A percentile compares a stretch with the other conserved stretches of the same genome.
phyloP scores from a whole-genome alignment of 2,113 vertebrate species.

The Xerus inauris region DNA sequence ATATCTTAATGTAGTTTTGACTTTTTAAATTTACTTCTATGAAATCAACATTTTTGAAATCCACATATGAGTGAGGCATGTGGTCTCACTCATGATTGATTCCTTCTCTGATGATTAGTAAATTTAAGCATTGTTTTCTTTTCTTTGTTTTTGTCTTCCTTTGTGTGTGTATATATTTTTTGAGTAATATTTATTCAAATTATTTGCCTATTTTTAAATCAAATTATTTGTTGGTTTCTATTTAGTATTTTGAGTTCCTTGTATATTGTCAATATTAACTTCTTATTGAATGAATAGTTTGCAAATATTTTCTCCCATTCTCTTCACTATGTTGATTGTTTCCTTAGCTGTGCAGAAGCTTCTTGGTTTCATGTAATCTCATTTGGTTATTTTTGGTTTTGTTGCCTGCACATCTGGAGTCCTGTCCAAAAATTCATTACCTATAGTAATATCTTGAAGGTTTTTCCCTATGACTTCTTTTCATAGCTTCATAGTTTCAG shows the following conservation, averaged over 20 bases:
- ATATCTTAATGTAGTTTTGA: not conserved
- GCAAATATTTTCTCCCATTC: not conserved
- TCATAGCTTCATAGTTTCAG: not conserved
- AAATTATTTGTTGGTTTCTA: not conserved
- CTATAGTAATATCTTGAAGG: not conserved
- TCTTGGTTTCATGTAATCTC: not conserved
- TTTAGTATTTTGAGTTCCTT: not conserved
- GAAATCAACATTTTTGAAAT: too few species aligned
- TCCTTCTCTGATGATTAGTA: not conserved
- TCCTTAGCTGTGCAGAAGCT: not conserved
- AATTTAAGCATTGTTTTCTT: not conserved
- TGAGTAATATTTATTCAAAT: not conserved
- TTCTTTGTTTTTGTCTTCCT: too few species aligned
- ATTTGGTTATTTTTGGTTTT: not conserved
- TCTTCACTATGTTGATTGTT: not conserved
- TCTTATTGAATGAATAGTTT: not conserved
- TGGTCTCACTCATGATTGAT: too few species aligned
- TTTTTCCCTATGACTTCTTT: not conserved
- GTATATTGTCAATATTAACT: not conserved
- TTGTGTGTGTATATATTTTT: too few species aligned
- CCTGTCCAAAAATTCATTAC: not conserved
- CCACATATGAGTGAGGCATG: too few species aligned
- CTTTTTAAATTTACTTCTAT: not conserved
- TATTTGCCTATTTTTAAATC: not conserved
- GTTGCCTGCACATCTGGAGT: too few species aligned